A percentile compares a stretch with the other conserved stretches of the same genome.
Conservation (phyloP, 2,797 vertebrate genomes). For the Clarias fuscus region DNA sequence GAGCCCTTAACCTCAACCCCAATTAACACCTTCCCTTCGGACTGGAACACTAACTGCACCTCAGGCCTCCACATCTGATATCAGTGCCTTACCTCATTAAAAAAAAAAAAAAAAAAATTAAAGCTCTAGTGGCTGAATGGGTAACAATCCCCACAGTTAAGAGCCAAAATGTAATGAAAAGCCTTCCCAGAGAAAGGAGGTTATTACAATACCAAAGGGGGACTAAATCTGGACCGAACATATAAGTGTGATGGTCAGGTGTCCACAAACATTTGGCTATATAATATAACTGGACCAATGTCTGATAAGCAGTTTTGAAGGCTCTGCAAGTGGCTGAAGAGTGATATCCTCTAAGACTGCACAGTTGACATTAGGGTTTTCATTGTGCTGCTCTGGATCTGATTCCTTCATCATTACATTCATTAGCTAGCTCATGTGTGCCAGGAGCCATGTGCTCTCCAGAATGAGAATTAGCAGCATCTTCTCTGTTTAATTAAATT, state of each 20-base stretch:
- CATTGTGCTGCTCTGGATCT: slow-evolving; percentile 27
- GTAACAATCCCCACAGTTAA: not conserved
- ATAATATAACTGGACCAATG: no score
- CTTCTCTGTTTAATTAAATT: slow-evolving; percentile 33
- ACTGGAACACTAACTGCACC: no score
- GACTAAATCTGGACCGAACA: no score
- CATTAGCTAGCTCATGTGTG: slow-evolving; percentile 34
- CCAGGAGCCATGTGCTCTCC: slow-evolving; percentile 19
- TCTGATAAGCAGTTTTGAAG: not conserved
- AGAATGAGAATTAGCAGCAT: slow-evolving; percentile 30
- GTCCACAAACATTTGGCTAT: no score
- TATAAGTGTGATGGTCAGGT: no score
- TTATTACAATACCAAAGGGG: not conserved
- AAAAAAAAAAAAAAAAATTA: no score
- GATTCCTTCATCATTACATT: slow-evolving; percentile 22
- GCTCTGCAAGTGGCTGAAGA: not conserved
- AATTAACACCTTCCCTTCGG: not conserved
- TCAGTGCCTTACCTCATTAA: not conserved
- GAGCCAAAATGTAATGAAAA: not conserved
- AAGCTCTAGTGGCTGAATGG: not conserved
- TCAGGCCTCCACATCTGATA: not conserved
- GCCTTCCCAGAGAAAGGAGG: not conserved
- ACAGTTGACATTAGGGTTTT: slow-evolving; percentile 44
- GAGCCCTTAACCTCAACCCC: not conserved
- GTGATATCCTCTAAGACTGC: slow-evolving; percentile 20